Base-by-base conservation (phyloP, 2,113 vertebrate species). In the Leptocoma aspasia region DNA sequence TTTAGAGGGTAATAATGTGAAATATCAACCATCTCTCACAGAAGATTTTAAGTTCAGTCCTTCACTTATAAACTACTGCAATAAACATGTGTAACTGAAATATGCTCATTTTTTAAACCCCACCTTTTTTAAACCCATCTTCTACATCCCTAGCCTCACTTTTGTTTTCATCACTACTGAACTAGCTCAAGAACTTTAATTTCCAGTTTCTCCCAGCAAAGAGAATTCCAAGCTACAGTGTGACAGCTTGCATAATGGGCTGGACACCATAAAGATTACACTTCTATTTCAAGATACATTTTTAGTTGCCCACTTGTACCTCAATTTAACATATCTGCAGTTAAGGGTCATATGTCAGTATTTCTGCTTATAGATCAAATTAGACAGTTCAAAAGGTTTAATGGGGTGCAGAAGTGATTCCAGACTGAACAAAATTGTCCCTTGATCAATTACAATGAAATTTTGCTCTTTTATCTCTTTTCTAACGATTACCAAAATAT, bases 231-330 rank as follows among this genome's bases (percentile, higher is more conserved):
- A 56, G 41, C 47, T 78, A 57, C 61, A 75, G 49, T 53, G 47
- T 64, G 54, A 16, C 10, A 60, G 39, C 88, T 87, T 49, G 42
- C 37, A 81, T 86, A 94, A 91, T 52, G 73, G 56, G 39, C n/a
- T 89, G 57, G 49, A 90, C 33, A 61, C 42, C 4, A 1, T 79
- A 66, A 5, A 78, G 47, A 66, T 3, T 65, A 59, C 44, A 54
- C 31, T 95, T 77, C 70, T 91, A 89, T 92, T 93, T 96, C 88
- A 95, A 92, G 82, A 45, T 4, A 65, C 3, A 61, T 89, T 91
- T 95, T 82, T 76, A 86, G 93, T 79, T 94, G 73, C 33, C 37
- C 35, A 27, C 33, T 95, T 15, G 0, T 59, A 80, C 30, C 66
- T 89, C 64, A 57, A 22, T 85, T 95, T 77, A 83, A 85, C 30